Conservation (phyloP, 2,113 vertebrate genomes). For the Coptodon rendalli region DNA sequence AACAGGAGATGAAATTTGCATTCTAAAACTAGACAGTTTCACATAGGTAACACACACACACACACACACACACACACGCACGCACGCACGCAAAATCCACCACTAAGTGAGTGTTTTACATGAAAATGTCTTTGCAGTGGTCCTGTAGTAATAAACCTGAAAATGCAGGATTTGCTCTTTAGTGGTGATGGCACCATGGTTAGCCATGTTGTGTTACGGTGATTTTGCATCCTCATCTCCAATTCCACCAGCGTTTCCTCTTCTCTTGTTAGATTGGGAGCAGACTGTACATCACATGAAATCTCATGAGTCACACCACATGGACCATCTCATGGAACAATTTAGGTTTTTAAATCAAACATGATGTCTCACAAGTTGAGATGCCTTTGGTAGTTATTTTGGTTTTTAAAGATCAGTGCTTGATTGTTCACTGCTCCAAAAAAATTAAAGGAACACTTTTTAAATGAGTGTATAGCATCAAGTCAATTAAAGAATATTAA, state of each 20-base stretch:
- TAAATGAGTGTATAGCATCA: background rate
- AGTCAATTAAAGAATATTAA: background rate
- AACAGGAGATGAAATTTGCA: background rate
- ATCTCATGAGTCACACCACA: background rate
- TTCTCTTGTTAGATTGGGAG: background rate
- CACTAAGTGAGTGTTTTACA: background rate
- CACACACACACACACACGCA: background rate
- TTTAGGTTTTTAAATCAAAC: background rate
- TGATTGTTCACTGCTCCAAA: background rate
- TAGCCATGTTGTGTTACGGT: background rate
- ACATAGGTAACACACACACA: background rate
- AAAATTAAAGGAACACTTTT: accelerated
- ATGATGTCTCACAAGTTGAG: background rate
- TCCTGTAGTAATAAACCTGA: background rate
- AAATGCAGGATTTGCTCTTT: background rate
- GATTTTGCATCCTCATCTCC: background rate
- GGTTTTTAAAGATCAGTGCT: background rate
- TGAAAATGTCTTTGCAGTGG: background rate
- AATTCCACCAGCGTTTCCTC: background rate
- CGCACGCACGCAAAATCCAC: background rate
- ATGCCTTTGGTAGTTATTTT: background rate
- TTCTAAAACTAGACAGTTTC: background rate
- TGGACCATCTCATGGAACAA: background rate
- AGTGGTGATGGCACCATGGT: background rate
- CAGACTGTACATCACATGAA: background rate